Conservation (phyloP, 2,797 vertebrate genomes). For the Triplophysa bombifrons region DNA sequence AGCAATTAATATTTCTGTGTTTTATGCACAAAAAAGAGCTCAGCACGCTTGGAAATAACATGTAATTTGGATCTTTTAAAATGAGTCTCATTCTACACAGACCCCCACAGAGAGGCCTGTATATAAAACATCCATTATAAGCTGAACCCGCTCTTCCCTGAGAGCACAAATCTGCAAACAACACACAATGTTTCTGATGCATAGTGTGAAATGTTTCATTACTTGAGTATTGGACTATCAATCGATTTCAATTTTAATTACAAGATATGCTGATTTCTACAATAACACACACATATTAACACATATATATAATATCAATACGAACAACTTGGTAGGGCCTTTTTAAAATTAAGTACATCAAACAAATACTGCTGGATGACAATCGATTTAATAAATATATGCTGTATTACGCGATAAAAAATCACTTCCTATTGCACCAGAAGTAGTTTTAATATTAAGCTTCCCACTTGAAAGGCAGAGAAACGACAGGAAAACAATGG, state of each 20-base stretch:
- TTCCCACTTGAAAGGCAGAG: too few species aligned
- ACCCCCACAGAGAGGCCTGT: constrained; percentile 16
- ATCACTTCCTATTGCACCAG: too few species aligned
- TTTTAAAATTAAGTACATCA: neutral
- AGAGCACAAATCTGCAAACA: constrained; percentile 9
- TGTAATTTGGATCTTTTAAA: constrained; percentile 45
- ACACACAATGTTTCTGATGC: neutral
- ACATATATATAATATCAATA: neutral
- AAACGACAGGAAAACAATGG: too few species aligned
- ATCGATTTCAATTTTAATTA: neutral
- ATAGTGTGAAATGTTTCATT: neutral
- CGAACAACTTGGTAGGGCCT: neutral
- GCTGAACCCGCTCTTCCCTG: neutral
- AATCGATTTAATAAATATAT: too few species aligned
- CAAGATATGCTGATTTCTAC: neutral
- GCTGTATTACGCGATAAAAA: too few species aligned
- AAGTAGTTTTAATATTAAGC: too few species aligned
- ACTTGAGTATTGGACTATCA: neutral
- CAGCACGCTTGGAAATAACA: constrained; percentile 10
- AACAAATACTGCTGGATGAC: too few species aligned
- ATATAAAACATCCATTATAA: constrained; percentile 31
- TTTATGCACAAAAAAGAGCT: constrained; percentile 30
- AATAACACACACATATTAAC: neutral
- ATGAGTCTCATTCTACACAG: neutral
- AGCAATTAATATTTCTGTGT: constrained; percentile 31